Base-by-base conservation (phyloP, 2,113 vertebrate species). In the Anolis carolinensis region DNA sequence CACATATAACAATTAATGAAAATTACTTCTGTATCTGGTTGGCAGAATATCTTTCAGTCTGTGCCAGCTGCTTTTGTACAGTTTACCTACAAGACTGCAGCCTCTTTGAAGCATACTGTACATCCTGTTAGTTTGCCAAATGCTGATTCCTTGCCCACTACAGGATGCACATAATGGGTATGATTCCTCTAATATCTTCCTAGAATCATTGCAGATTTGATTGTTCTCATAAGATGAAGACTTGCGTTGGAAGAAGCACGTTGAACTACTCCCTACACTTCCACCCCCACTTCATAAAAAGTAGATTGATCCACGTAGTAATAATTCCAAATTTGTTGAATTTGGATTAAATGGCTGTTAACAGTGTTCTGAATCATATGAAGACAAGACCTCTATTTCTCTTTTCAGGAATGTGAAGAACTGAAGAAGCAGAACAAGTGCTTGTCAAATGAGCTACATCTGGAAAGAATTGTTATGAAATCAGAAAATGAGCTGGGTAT, bases 361-460 rank as follows among this genome's bases (percentile, higher is more conserved):
- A 62, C 73, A 59, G 39, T 36, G 52, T 20, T n/a, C 50, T 20
- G 16, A 52, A 48, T 68, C 2, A 48, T 73, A 74, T 73, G 36
- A 36, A 55, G 27, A 81, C 18, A 74, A n/a, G 44, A 48, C 67
- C 13, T 52, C 11, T 32, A 27, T 68, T 44, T 34, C 32, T 72
- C 48, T 72, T 63, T 30, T 76, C 92, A 97, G 97, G 96, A 97
- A 94, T 97, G 97, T 34, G 96, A 97, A 79, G 97, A 97, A 70
- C 92, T 97, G 85, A 97, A 92, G 83, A 96, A 95, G 84, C 95
- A 97, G 88, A 97, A 97, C 92, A 97, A 97, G 89, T 95, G 92
- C 86, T 81, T 97, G 55, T 93, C 93, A 8, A 96, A 95, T 3
- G 96, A 97, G 90, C 96, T 97, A 87, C 96, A 96, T 89, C 95